Evolutionary conservation across 2,888 invertebrate species (phyloP).

Genomic region (Eugnorisma glareosa): DNA sequence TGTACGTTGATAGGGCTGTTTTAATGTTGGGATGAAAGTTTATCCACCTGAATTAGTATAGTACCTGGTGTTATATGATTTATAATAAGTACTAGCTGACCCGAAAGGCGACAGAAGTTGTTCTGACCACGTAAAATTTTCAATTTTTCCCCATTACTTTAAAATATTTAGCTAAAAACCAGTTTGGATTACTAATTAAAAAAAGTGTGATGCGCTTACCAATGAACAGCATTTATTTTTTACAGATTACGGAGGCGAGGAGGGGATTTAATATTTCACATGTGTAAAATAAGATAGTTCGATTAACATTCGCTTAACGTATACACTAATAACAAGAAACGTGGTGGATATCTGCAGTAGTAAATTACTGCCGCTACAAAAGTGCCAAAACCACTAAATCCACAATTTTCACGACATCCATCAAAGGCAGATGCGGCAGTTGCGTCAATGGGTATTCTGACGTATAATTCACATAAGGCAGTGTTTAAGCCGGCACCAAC

Average conservation of each 20-base stretch:
- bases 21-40: background rate
- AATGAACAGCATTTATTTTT: background rate
- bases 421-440: conserved; percentile 12
- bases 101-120: background rate
- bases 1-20: conserved; percentile 14
- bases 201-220: background rate
- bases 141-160: background rate
- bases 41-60: background rate
- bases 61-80: background rate
- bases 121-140: background rate
- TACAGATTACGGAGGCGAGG: background rate
- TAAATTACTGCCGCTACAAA: background rate
- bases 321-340: background rate
- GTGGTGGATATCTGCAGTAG: background rate
- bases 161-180: background rate
- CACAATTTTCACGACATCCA: conserved; percentile 14
- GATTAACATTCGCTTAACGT: background rate
- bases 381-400: background rate
- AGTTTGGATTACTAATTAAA: background rate
- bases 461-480: conserved; percentile 59
- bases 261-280: background rate
- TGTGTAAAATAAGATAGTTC: background rate
- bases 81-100: background rate
- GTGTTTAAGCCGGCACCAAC: conserved; percentile 69
- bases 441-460: conserved; percentile 41